Conservation (phyloP, 2,797 vertebrate species). For the Danionella dracula region DNA sequence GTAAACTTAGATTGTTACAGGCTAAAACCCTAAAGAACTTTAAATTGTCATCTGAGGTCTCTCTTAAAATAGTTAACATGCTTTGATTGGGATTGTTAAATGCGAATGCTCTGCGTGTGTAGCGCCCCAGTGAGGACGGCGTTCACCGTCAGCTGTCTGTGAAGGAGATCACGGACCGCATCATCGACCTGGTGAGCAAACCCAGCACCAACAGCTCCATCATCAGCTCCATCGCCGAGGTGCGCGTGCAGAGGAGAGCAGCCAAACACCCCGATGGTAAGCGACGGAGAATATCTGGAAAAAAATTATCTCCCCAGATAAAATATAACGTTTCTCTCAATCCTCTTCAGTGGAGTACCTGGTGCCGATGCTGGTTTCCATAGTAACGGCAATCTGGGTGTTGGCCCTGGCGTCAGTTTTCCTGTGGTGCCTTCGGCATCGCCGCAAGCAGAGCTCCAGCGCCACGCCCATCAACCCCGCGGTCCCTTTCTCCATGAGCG, state of each 20-base stretch:
- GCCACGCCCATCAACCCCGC: constrained; percentile 35
- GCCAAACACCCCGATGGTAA: constrained; percentile 47
- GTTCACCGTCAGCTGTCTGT: constrained; percentile 67
- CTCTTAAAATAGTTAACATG: no score
- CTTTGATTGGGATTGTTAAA: no score
- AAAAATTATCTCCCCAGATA: neutral
- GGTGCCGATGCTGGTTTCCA: constrained; percentile 79
- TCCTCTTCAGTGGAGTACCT: constrained; percentile 68
- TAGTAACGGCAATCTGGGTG: constrained; percentile 77
- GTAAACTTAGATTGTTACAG: no score
- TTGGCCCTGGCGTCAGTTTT: constrained; percentile 70
- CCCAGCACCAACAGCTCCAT: constrained; percentile 76
- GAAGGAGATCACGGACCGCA: constrained; percentile 79
- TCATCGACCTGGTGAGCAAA: constrained; percentile 81
- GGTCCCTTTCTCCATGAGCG: constrained; percentile 35
- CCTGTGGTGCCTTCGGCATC: constrained; percentile 79
- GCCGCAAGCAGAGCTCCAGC: constrained; percentile 71
- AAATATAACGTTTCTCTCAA: neutral
- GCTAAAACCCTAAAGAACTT: no score
- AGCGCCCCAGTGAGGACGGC: constrained; percentile 75
- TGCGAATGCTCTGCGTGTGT: neutral
- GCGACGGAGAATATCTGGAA: neutral
- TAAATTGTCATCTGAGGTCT: no score
- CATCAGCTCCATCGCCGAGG: constrained; percentile 77
- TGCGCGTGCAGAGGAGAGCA: constrained; percentile 75